These are phyloP conservation scores for Lasiommata megera DNA, from an alignment of 2,888 invertebrate species.

Conservation along the genomic window DNA sequence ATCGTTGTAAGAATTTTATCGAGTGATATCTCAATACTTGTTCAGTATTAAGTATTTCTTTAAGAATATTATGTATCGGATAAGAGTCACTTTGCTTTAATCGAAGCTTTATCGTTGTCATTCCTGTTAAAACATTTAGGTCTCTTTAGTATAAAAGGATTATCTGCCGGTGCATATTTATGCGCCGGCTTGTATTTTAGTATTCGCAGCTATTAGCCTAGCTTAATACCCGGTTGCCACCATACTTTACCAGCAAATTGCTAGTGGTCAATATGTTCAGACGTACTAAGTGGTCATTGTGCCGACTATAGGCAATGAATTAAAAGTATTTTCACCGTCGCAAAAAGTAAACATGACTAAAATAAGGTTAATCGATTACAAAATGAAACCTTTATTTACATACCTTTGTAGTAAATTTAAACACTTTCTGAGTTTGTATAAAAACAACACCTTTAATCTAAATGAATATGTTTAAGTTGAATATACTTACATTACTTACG, in stretches of 20 bases:
- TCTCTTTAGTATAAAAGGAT: slow-evolving; percentile 18
- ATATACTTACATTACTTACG: too few species aligned
- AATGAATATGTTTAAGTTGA: too few species aligned
- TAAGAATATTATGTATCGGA: slow-evolving; percentile 43
- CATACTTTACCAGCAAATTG: slow-evolving; percentile 30
- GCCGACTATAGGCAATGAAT: slow-evolving; percentile 32
- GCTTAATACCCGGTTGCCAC: slow-evolving; percentile 23
- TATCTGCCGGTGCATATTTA: slow-evolving; percentile 22
- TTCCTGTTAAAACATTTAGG: slow-evolving; percentile 16
- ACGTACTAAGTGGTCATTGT: slow-evolving; percentile 30
- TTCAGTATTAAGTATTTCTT: slow-evolving; percentile 45
- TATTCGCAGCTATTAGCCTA: slow-evolving; percentile 24
- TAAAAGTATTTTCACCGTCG: slow-evolving; percentile 31
- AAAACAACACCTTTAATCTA: too few species aligned
- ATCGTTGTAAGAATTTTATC: slow-evolving; percentile 53
- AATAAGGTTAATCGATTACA: not conserved
- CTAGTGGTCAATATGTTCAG: slow-evolving; percentile 24
- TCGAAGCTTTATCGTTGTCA: slow-evolving; percentile 43
- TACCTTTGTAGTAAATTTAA: not conserved
- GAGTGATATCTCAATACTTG: slow-evolving; percentile 47
- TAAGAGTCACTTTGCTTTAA: slow-evolving; percentile 48
- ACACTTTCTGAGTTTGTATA: too few species aligned
- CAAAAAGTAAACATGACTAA: slow-evolving; percentile 19
- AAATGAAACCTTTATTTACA: not conserved
- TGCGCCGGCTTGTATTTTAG: slow-evolving; percentile 20